Conservation (phyloP, 2,888 invertebrate genomes). For the Plemyria rubiginata region DNA sequence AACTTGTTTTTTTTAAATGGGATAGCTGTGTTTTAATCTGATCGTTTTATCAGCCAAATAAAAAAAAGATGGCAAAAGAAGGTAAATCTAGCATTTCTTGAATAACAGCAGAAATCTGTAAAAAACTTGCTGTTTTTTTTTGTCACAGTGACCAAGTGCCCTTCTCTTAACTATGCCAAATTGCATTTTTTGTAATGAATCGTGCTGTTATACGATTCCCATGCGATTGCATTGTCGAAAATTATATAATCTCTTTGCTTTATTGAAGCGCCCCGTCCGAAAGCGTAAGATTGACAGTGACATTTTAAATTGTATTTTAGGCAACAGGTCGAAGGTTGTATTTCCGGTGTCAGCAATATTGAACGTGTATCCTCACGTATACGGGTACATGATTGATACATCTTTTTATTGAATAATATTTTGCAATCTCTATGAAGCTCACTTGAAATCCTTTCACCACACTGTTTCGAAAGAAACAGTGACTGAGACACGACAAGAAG, state of each 20-base stretch:
- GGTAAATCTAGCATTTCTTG: no score
- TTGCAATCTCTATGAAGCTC: no score
- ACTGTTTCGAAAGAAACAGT: no score
- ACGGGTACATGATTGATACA: not conserved
- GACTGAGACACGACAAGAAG: no score
- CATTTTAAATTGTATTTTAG: conserved; percentile 48
- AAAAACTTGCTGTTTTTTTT: not conserved
- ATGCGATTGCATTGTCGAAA: conserved; percentile 29
- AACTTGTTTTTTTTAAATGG: no score
- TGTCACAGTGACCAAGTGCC: conserved; percentile 29
- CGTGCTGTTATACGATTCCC: conserved; percentile 10
- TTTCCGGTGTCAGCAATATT: conserved; percentile 31
- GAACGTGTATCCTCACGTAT: not conserved
- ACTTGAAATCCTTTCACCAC: no score
- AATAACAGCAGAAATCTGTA: no score
- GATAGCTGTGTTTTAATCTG: no score
- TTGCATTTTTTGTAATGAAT: conserved; percentile 26
- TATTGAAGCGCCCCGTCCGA: conserved; percentile 10
- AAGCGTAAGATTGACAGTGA: conserved; percentile 50
- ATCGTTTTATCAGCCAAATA: no score
- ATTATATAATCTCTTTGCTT: conserved; percentile 25
- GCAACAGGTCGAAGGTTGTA: conserved; percentile 45
- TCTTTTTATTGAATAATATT: conserved; percentile 7
- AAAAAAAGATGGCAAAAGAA: no score
- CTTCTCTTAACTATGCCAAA: conserved; percentile 28